A percentile compares a stretch with the other conserved stretches of the same genome.
Conservation (phyloP, 2,888 invertebrate species). For the Eupithecia insigniata region DNA sequence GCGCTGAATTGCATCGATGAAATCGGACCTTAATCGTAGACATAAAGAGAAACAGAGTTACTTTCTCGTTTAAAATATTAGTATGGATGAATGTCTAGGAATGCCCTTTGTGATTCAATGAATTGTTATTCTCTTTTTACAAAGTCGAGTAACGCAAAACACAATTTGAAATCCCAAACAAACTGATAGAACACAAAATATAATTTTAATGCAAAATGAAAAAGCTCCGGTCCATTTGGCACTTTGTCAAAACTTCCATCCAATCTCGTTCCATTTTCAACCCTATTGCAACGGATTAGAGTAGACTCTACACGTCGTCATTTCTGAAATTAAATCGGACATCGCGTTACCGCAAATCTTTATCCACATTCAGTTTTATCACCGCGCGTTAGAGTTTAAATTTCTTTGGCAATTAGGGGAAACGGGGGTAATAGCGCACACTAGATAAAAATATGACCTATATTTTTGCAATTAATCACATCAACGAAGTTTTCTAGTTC, state of each 20-base stretch:
- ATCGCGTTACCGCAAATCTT: constrained; percentile 41
- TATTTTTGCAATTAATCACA: not conserved
- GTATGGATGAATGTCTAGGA: not conserved
- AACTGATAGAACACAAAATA: constrained; percentile 36
- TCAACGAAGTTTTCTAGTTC: not conserved
- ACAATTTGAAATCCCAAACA: constrained; percentile 18
- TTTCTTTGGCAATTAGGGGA: constrained; percentile 36
- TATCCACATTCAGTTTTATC: constrained; percentile 39
- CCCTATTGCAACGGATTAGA: constrained; percentile 28
- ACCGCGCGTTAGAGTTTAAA: constrained; percentile 38
- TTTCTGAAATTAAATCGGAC: constrained; percentile 31
- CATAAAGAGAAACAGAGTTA: no score
- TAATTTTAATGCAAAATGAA: constrained; percentile 43
- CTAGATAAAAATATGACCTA: not conserved
- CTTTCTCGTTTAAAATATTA: no score
- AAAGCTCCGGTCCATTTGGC: constrained; percentile 45
- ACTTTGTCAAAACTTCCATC: constrained; percentile 42
- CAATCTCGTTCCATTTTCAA: constrained; percentile 23
- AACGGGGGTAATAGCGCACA: not conserved
- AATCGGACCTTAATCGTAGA: no score
- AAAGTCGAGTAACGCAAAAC: constrained; percentile 4
- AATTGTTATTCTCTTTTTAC: not conserved
- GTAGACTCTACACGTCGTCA: constrained; percentile 27
- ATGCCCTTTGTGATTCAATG: not conserved
- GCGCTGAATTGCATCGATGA: no score